Evolutionary conservation across 2,888 invertebrate genomes (phyloP).

Genomic region (Malacosoma neustria): DNA sequence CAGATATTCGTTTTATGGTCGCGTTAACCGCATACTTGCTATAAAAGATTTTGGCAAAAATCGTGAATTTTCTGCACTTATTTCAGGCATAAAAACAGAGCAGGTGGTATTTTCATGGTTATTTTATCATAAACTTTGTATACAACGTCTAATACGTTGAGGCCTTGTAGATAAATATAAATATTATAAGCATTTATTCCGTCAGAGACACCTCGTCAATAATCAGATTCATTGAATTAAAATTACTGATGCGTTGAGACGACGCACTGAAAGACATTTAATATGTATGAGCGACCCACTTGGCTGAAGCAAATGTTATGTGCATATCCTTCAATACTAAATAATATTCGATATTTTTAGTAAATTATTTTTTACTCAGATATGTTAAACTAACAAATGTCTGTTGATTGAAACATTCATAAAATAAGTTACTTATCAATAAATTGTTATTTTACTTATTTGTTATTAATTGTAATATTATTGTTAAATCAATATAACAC

Average conservation of each 20-base stretch:
- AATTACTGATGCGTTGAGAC: neutral
- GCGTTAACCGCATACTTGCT: conserved; percentile 39
- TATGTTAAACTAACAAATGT: too few relatives aligned
- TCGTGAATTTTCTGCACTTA: conserved; percentile 31
- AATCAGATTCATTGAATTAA: neutral
- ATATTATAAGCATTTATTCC: too few relatives aligned
- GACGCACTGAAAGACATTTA: neutral
- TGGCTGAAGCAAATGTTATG: neutral
- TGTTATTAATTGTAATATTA: too few relatives aligned
- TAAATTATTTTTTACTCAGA: too few relatives aligned
- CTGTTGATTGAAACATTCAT: too few relatives aligned
- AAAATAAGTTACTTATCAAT: too few relatives aligned
- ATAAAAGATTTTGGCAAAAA: conserved; percentile 47
- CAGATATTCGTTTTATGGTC: conserved; percentile 54
- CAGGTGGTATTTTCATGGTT: conserved; percentile 8
- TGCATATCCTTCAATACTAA: neutral
- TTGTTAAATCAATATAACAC: too few relatives aligned
- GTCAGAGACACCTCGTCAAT: neutral
- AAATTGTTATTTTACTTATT: too few relatives aligned
- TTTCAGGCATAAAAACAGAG: conserved; percentile 18
- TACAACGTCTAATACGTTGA: conserved; percentile 2
- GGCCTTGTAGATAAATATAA: too few relatives aligned
- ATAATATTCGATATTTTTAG: too few relatives aligned
- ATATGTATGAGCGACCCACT: neutral
- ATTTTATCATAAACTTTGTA: conserved; percentile 6